Base-by-base conservation (phyloP, 2,113 vertebrate species). In the Ctenomys sociabilis region DNA sequence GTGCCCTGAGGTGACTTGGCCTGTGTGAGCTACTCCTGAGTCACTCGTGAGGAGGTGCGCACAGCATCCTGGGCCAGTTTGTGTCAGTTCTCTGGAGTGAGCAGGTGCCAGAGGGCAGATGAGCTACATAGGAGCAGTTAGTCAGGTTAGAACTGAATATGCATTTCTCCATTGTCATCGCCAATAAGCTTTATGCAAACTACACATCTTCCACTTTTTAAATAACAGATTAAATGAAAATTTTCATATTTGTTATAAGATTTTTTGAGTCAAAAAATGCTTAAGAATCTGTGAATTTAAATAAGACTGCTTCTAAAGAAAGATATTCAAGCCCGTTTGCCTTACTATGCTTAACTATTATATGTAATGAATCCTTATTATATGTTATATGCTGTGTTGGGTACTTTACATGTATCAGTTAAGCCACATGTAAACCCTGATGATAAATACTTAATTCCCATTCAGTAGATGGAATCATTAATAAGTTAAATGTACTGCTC, bases 131-230 rank as follows among this genome's bases (percentile, higher is more conserved):
- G 80, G 49, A 49, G 63, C 90, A 57, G 59, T 73, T n/a, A 61
- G 77, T 77, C 61, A 70, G 87, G 54, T 90, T 78, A 28, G 32
- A 57, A 75, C 87, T 89, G 16, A 95, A 85, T 88, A 91, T 85
- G 59, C 2, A 91, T 91, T 87, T 95, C 32, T 84, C 7, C 45
- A 70, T 75, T 17, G 49, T 68, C 24, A 43, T 96, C 45, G 96
- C 63, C 72, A 61, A 37, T 92, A 54, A 85, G 82, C 91, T 77
- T 84, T 78, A 88, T 0, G 7, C 52, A 87, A 87, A 63, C 54
- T 43, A 0, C 66, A n/a, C 30, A 5, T 63, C 9, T 90, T 92
- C 2, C 28, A 0, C 9, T 72, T 90, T 89, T 93, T 54, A 14
- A 87, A 61, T 52, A 63, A 81, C 32, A 43, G 24, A 80, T 83